Evolutionary conservation across 2,113 vertebrate genomes (phyloP).

Genomic region (Nestor notabilis): DNA sequence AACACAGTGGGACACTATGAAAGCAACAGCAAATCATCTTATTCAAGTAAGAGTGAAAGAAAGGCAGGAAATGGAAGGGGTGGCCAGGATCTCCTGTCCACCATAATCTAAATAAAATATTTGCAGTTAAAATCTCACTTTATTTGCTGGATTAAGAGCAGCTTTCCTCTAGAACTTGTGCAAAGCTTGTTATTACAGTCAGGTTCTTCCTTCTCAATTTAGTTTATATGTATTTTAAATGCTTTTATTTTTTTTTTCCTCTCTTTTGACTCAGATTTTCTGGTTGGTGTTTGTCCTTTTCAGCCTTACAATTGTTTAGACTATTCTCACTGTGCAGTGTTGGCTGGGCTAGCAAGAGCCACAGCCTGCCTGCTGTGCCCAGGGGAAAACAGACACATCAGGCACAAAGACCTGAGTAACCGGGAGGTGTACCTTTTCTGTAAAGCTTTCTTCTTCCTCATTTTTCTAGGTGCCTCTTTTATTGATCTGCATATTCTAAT

Average conservation of each 20-base stretch:
- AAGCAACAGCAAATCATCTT: neutral
- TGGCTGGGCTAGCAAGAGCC: neutral
- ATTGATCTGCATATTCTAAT: neutral
- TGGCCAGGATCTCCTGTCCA: neutral
- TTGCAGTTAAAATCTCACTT: neutral
- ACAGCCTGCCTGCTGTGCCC: neutral
- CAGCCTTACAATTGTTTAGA: neutral
- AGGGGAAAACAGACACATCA: accelerated
- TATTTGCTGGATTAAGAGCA: neutral
- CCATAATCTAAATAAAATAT: neutral
- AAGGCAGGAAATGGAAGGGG: neutral
- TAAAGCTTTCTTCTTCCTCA: neutral
- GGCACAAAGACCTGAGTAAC: neutral
- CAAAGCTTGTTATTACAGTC: neutral
- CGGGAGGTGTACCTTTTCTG: neutral
- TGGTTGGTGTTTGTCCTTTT: neutral
- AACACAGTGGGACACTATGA: neutral
- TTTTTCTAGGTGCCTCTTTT: neutral
- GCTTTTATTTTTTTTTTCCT: neutral
- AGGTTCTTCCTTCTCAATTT: neutral
- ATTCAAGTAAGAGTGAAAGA: neutral
- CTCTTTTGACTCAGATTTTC: neutral
- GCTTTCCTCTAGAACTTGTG: neutral
- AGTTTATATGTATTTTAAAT: neutral
- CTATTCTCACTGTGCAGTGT: neutral